Evolutionary conservation across 2,888 invertebrate species (phyloP).

Genomic region (Trissoscelio sp.): DNA sequence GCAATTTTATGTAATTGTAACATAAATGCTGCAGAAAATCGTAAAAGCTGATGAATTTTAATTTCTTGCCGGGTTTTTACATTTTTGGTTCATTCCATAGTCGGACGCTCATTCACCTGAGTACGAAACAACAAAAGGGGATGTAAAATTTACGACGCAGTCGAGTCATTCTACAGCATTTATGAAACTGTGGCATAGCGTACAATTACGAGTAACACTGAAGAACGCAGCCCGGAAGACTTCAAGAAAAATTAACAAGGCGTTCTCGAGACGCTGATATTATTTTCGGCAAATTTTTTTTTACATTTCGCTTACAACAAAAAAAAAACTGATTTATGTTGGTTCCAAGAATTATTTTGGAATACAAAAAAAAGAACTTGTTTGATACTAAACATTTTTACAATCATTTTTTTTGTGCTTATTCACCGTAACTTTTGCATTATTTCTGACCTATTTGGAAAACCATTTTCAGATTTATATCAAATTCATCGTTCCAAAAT

Average conservation of each 20-base stretch:
- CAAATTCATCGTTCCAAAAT: too few relatives aligned
- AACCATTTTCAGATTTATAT: too few relatives aligned
- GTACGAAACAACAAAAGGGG: slow-evolving; percentile 36
- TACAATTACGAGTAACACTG: slow-evolving; percentile 27
- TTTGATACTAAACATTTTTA: too few relatives aligned
- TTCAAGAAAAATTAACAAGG: slow-evolving; percentile 27
- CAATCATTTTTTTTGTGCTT: too few relatives aligned
- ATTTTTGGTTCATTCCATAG: background rate
- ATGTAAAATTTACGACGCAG: slow-evolving; percentile 43
- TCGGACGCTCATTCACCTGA: slow-evolving; percentile 29
- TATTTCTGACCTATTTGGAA: too few relatives aligned
- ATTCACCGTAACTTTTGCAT: too few relatives aligned
- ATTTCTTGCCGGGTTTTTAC: background rate
- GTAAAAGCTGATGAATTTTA: background rate
- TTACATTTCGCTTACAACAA: background rate
- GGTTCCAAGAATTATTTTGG: background rate
- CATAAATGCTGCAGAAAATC: background rate
- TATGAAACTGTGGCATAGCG: slow-evolving; percentile 40
- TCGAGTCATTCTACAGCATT: slow-evolving; percentile 23
- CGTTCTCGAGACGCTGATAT: slow-evolving; percentile 6
- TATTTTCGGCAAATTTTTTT: slow-evolving; percentile 9
- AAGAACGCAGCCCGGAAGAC: slow-evolving; percentile 18
- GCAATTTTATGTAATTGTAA: too few relatives aligned
- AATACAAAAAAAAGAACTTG: too few relatives aligned
- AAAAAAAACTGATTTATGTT: too few relatives aligned